Evolutionary conservation across 2,888 invertebrate genomes (phyloP), one percentile per base, ranked within the genome.

Genomic region (Caprella mutica): DNA sequence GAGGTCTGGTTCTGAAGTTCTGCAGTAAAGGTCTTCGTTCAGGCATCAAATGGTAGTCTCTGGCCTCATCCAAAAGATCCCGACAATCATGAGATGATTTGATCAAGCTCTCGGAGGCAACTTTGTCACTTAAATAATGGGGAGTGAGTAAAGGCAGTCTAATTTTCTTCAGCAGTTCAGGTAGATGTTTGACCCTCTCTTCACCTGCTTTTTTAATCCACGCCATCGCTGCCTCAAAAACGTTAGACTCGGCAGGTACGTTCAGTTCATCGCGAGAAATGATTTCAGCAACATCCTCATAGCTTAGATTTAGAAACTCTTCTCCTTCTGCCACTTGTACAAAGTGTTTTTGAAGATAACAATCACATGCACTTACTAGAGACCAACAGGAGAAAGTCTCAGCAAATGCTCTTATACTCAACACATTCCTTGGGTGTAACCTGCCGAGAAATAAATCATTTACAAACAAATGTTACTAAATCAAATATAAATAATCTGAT

Each of bases 41-140:
- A 1, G 90, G 91, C 77, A 91, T 83, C 58, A 90, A 74, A 72
- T 89, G 86, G 72, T 85, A 91, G 70, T 89, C 88, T 70, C 85
- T 80, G 1, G 90, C 90, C 73, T 89, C 90, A 71, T 91, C 90
- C 52, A 91, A 71, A 46, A 89, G 75, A 74, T 90, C 88, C 67
- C 84, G 82, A 76, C 88, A 88, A 69, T 82, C 81, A 69, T 86
- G 83, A 24, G 85, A 88, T 40, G 79, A 80, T 66, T 83, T 78
- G 63, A 89, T 81, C 3, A 86, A 74, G 66, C 84, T 83, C 71
- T 88, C 86, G 19, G 84, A 83, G 2, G 85, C 84, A 14, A 89
- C 86, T 54, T 81, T 74, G 74, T 89, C 88, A 3, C 86, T 83
- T 48, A 91, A 75, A 72, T 84, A 89, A 68, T 86, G 82, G 1